Conservation (phyloP, 2,797 vertebrate genomes). For the Garrulus glandarius region DNA sequence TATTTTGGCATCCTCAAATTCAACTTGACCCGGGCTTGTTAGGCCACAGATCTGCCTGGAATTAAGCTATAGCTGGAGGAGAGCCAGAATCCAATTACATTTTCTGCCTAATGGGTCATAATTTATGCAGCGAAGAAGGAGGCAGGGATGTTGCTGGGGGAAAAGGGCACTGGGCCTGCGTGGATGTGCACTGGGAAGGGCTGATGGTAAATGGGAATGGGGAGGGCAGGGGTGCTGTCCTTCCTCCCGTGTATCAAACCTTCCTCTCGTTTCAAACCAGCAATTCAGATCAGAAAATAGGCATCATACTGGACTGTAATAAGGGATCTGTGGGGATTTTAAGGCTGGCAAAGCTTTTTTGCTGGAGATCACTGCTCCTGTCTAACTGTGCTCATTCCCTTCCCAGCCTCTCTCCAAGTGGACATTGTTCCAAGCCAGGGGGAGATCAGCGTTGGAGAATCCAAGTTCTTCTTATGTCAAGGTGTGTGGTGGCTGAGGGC, state of each 20-base stretch:
- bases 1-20: constrained; percentile 18
- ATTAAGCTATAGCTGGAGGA: constrained; percentile 4
- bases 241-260: background rate
- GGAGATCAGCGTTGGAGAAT: constrained; percentile 96
- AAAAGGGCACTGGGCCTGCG: background rate
- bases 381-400: background rate
- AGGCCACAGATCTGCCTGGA: background rate
- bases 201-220: background rate
- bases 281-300: background rate
- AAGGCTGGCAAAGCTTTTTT: background rate
- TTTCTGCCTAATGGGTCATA: constrained; percentile 36
- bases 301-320: background rate
- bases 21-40: constrained; percentile 23
- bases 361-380: background rate
- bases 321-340: background rate
- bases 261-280: accelerated
- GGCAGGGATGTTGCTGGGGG: background rate
- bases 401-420: constrained; percentile 90
- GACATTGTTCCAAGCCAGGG: constrained; percentile 92
- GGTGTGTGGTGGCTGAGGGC: constrained; percentile 74
- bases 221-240: background rate
- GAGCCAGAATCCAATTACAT: constrained; percentile 37
- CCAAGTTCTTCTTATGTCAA: constrained; percentile 97
- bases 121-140: background rate
- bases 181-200: background rate